phyloP scores from a whole-genome alignment of 2,113 vertebrate species.

The Actenoides lindsayi region DNA sequence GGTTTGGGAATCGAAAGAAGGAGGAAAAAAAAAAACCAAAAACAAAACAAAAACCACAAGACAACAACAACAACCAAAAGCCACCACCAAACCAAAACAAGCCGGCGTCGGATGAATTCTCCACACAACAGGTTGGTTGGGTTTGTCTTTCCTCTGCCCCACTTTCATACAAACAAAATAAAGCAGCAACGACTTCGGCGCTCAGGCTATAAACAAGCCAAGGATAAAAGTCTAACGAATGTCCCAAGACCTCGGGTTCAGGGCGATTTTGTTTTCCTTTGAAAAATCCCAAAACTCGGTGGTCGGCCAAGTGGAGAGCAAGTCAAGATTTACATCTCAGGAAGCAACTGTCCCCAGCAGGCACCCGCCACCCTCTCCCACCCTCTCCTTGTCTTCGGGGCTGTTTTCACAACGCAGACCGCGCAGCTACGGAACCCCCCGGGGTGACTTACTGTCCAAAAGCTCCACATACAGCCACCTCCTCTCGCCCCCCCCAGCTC shows the following conservation, averaged over 20 bases:
- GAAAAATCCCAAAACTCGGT: background rate
- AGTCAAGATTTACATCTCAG: background rate
- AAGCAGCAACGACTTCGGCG: rapidly evolving
- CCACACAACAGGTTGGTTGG: conserved; percentile 40
- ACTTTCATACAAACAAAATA: background rate
- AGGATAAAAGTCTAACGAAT: background rate
- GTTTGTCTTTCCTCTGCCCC: conserved; percentile 5
- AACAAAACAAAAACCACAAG: too few relatives aligned
- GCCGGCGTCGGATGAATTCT: background rate
- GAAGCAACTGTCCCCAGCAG: background rate
- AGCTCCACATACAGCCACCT: conserved; percentile 68
- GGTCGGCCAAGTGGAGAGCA: background rate
- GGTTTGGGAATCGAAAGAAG: background rate
- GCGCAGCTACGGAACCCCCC: background rate
- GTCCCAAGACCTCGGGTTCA: too few relatives aligned
- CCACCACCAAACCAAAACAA: background rate
- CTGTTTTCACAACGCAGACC: background rate
- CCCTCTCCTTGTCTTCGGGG: conserved; percentile 1
- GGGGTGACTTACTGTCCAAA: conserved; percentile 69
- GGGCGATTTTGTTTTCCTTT: rapidly evolving
- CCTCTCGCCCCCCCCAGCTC: background rate
- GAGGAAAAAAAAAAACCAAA: background rate
- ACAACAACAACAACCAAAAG: too few relatives aligned
- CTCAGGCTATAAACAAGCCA: too few relatives aligned
- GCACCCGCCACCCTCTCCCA: conserved; percentile 35